Evolutionary conservation across 2,888 invertebrate species (phyloP).

Genomic region (Troides helena): DNA sequence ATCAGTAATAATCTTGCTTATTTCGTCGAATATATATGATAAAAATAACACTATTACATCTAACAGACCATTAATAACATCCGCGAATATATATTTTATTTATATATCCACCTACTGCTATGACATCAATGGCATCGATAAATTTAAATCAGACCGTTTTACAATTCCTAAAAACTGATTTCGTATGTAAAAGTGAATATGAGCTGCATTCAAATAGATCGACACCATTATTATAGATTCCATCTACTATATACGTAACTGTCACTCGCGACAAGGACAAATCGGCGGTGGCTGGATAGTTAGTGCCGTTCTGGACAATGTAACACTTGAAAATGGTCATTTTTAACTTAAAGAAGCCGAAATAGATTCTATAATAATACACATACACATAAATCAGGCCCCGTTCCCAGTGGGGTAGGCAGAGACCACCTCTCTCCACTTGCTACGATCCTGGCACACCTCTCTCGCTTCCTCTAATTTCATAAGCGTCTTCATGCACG

Average conservation of each 20-base stretch:
- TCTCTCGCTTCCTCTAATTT: no score
- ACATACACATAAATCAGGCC: no score
- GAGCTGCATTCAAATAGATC: constrained; percentile 23
- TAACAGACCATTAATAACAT: background rate
- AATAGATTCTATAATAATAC: background rate
- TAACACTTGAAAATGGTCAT: background rate
- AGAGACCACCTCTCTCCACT: no score
- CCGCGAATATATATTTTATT: constrained; percentile 27
- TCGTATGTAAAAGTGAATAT: constrained; percentile 29
- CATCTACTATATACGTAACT: constrained; percentile 17
- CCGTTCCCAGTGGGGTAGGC: no score
- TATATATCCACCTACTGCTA: constrained; percentile 36
- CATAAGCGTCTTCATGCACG: no score
- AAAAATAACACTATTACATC: background rate
- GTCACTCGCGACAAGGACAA: constrained; percentile 28
- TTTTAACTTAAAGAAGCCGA: background rate
- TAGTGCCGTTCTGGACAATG: background rate
- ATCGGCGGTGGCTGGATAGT: constrained; percentile 7
- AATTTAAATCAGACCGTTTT: constrained; percentile 44
- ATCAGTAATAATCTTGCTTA: no score
- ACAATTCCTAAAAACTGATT: constrained; percentile 32
- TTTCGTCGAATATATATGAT: background rate
- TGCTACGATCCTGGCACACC: no score
- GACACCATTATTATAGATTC: constrained; percentile 25
- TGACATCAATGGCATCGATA: constrained; percentile 59